Percentiles rank a stretch among this genome's conserved stretches.
Conservation (phyloP, 2,797 vertebrate species). For the Sebastes minor region DNA sequence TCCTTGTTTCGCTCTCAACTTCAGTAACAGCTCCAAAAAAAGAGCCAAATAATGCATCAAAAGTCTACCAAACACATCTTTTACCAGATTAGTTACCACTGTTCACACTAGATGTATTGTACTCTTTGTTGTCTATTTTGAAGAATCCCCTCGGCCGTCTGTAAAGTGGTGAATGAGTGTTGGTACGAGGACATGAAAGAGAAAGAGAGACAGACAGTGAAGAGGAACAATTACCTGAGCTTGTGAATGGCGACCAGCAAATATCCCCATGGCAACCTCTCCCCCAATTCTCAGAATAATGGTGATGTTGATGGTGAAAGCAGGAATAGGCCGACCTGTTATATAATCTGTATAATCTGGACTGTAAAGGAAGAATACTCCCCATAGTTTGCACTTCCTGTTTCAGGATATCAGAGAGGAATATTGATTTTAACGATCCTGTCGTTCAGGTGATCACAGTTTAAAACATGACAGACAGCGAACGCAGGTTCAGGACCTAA, state of each 20-base stretch:
- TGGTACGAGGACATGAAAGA: constrained; percentile 5
- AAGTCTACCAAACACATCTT: background rate
- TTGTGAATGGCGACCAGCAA: constrained; percentile 27
- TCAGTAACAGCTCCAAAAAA: background rate
- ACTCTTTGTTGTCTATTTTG: background rate
- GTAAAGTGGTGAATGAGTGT: constrained; percentile 33
- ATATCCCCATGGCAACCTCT: constrained; percentile 63
- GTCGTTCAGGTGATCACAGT: background rate
- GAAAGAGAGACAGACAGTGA: constrained; percentile 14
- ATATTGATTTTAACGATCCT: background rate
- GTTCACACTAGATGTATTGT: background rate
- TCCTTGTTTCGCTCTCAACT: background rate
- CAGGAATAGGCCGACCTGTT: constrained; percentile 10
- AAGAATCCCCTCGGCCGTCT: background rate
- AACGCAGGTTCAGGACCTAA: background rate
- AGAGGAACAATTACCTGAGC: constrained; percentile 50
- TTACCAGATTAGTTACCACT: background rate
- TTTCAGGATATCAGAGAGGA: too few relatives aligned
- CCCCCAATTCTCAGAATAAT: constrained; percentile 34
- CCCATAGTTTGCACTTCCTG: background rate
- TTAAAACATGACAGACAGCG: background rate
- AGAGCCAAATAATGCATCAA: background rate
- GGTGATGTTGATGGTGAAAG: constrained; percentile 6
- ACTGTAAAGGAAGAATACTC: background rate
- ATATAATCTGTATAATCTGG: background rate